These are phyloP conservation scores for Murina feae DNA, from an alignment of 2,113 vertebrate species.

Conservation along the genomic window DNA sequence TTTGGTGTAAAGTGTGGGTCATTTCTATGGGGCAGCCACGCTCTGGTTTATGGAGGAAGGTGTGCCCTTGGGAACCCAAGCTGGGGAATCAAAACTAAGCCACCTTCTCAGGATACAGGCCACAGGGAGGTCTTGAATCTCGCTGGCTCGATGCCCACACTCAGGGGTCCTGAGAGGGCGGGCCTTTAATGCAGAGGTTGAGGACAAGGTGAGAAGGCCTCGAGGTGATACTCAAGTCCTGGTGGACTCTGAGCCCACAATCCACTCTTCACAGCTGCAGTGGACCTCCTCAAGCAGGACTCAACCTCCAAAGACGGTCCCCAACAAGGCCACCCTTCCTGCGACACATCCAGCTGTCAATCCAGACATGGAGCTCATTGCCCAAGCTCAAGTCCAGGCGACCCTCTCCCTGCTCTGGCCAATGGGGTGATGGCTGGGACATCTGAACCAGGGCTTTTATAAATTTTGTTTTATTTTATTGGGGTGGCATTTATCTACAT, in stretches of 20 bases:
- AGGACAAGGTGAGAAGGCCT: neutral
- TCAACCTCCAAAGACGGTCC: neutral
- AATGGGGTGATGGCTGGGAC: neutral
- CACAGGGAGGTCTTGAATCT: fast-evolving
- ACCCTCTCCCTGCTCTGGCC: neutral
- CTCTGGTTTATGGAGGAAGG: neutral
- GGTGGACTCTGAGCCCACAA: neutral
- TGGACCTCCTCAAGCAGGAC: neutral
- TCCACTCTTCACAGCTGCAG: neutral
- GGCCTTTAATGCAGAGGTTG: neutral
- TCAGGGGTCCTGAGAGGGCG: neutral
- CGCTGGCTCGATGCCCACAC: neutral
- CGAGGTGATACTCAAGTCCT: neutral
- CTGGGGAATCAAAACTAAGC: neutral
- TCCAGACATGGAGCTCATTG: neutral
- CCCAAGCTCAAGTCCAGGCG: neutral
- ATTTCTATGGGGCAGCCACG: too few relatives aligned
- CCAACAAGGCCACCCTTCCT: neutral
- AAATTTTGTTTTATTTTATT: too few relatives aligned
- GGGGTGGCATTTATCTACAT: too few relatives aligned
- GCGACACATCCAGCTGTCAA: fast-evolving
- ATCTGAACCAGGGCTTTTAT: neutral
- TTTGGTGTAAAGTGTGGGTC: neutral
- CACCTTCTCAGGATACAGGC: neutral
- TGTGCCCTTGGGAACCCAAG: too few relatives aligned